phyloP scores from a whole-genome alignment of 2,888 invertebrate genomes.

The Temnothorax rugatulus region DNA sequence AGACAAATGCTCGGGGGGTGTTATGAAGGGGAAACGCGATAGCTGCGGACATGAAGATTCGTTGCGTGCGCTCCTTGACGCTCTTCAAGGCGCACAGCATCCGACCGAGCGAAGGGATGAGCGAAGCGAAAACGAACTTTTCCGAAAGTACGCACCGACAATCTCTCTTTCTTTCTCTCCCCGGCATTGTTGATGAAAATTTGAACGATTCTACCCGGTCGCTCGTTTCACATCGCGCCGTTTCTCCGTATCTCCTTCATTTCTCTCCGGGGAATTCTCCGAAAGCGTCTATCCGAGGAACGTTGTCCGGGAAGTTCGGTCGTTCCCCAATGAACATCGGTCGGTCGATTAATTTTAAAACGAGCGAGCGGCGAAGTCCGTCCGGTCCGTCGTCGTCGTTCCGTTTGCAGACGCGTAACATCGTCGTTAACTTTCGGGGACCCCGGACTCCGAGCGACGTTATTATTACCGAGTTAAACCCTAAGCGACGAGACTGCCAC shows the following conservation, averaged over 20 bases:
- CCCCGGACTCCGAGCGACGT: slow-evolving; percentile 12
- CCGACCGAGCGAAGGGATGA: slow-evolving; percentile 20
- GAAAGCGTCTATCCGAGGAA: slow-evolving; percentile 40
- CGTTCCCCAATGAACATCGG: slow-evolving; percentile 52
- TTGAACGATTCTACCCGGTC: slow-evolving; percentile 62
- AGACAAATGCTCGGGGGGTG: slow-evolving; percentile 82
- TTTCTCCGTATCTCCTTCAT: slow-evolving; percentile 49
- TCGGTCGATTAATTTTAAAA: slow-evolving; percentile 59
- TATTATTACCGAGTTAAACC: slow-evolving; percentile 54
- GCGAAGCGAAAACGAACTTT: slow-evolving; percentile 55
- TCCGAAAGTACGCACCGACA: slow-evolving; percentile 51
- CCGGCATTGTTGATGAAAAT: slow-evolving; percentile 70
- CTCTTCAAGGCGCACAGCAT: slow-evolving; percentile 45
- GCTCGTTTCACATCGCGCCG: slow-evolving; percentile 34
- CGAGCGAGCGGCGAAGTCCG: slow-evolving; percentile 15
- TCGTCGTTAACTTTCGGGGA: slow-evolving; percentile 47
- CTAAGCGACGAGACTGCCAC: slow-evolving; percentile 39
- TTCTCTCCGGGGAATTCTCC: slow-evolving; percentile 41
- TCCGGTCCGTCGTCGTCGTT: slow-evolving; percentile 10
- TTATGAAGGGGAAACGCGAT: slow-evolving; percentile 84
- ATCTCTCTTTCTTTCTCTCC: slow-evolving; percentile 38
- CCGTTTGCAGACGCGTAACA: slow-evolving; percentile 49
- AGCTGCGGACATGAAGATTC: slow-evolving; percentile 69
- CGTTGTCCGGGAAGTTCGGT: slow-evolving; percentile 44
- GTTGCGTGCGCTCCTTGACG: slow-evolving; percentile 59